A percentile compares a stretch with the other conserved stretches of the same genome.
phyloP scores from a whole-genome alignment of 2,113 vertebrate species.

The Lasiurus borealis region DNA sequence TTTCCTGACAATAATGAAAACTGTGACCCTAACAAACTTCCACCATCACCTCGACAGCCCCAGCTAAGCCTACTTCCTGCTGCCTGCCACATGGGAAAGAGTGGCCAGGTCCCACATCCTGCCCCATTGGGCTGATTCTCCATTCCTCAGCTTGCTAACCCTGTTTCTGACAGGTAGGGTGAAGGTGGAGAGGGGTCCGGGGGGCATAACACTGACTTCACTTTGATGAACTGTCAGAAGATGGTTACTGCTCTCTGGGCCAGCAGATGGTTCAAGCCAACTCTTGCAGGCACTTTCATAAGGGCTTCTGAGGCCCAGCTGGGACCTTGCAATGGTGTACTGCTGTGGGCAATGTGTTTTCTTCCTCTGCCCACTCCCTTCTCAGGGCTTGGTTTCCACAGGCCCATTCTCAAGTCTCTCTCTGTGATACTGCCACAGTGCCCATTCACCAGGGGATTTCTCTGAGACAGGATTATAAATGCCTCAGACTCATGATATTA shows the following conservation, averaged over 20 bases:
- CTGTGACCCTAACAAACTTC: background rate
- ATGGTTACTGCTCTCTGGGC: background rate
- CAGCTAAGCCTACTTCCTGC: background rate
- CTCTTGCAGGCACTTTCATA: background rate
- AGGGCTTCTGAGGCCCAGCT: background rate
- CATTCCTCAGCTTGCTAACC: too few relatives aligned
- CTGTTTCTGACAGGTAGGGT: background rate
- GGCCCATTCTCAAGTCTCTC: background rate
- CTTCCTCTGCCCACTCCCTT: background rate
- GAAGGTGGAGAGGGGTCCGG: background rate
- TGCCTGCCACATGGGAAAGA: background rate
- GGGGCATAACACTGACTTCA: background rate
- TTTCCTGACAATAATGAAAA: background rate
- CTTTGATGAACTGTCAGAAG: background rate
- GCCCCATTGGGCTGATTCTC: background rate
- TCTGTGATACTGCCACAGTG: background rate
- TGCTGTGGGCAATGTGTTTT: background rate
- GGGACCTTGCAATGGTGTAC: background rate
- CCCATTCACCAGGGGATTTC: background rate
- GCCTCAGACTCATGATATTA: background rate
- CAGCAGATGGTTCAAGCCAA: background rate
- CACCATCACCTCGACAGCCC: background rate
- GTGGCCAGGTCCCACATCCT: background rate
- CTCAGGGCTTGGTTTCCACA: background rate
- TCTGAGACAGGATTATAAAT: background rate